phyloP scores from a whole-genome alignment of 2,797 vertebrate genomes.

The Typhlichthys subterraneus region DNA sequence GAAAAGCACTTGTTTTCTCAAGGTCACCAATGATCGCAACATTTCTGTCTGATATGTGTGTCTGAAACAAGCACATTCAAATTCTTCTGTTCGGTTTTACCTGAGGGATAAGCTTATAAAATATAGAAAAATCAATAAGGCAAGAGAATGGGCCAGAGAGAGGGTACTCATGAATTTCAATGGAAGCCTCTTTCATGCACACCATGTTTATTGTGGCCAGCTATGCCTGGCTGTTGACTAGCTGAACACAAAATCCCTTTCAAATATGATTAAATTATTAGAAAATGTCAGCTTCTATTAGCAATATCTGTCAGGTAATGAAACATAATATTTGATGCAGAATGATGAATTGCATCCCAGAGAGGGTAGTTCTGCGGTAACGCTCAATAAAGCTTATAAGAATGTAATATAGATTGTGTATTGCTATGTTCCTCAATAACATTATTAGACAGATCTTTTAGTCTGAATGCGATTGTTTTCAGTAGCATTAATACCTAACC shows the following conservation, averaged over 20 bases:
- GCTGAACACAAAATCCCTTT: background rate
- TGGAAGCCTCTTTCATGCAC: conserved; percentile 45
- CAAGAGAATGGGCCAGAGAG: conserved; percentile 41
- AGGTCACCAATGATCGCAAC: conserved; percentile 63
- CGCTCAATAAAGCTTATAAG: conserved; percentile 62
- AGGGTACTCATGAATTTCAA: conserved; percentile 56
- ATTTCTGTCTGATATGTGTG: conserved; percentile 58
- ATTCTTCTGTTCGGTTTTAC: conserved; percentile 63
- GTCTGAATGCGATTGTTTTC: conserved; percentile 58
- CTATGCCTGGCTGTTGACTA: background rate
- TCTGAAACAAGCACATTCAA: conserved; percentile 44
- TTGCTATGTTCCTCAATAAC: conserved; percentile 49
- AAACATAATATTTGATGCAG: conserved; percentile 1
- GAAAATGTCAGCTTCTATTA: conserved; percentile 5
- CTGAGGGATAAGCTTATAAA: conserved; percentile 69
- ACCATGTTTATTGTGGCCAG: conserved; percentile 51
- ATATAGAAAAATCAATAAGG: conserved; percentile 69
- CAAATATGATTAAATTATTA: background rate
- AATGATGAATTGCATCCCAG: conserved; percentile 34
- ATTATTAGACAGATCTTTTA: conserved; percentile 54
- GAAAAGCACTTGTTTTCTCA: conserved; percentile 64
- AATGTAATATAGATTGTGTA: conserved; percentile 46
- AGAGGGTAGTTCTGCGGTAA: background rate
- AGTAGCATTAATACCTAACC: conserved; percentile 33
- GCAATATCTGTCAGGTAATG: background rate